Base-by-base conservation (phyloP, 2,797 vertebrate species). In the Taeniopygia guttata region DNA sequence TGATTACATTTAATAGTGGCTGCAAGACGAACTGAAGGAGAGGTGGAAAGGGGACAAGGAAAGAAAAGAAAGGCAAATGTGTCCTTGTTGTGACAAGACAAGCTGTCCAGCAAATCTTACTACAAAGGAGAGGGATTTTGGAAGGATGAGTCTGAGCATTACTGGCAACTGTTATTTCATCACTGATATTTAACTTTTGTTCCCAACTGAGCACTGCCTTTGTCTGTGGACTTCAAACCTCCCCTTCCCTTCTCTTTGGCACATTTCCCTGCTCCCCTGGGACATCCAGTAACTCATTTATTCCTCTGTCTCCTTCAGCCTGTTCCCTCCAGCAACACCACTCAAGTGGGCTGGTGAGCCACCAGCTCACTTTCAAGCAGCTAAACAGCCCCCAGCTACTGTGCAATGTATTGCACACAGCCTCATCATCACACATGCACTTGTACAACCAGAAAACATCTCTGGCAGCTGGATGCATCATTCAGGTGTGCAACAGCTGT, bases 1-100 rank as follows among this genome's bases (percentile, higher is more conserved):
- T 56, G 76, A 56, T 93, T 90, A 56, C 9, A 32, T 74, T 88
- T 77, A 79, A 30, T 30, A 54, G 56, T 54, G 25, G 51, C 59
- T 55, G 46, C n/a, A 84, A 94, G 83, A 91, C n/a, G 59, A 88
- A 42, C 15, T 67, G 83, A 90, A 94, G 85, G 91, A 90, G 80
- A 75, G 42, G 38, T 74, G n/a, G 48, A 40, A 77, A 75, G 6
- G 26, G 21, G 34, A 16, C 58, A 69, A 87, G 59, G 42, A 84
- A 87, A 87, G 66, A 48, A 54, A 76, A 77, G 69, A 84, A 80
- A 77, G 26, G 48, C 19, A 92, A 79, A 64, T n/a, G 27, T 67
- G 79, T 70, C 59, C 4, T 84, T 4, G 32, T 84, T 87, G 67
- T 54, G 67, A 73, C 63, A 76, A 91, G 62, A 73, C 73, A 91